These are phyloP conservation scores for Fratercula arctica DNA, from an alignment of 2,797 vertebrate species.

Conservation along the genomic window DNA sequence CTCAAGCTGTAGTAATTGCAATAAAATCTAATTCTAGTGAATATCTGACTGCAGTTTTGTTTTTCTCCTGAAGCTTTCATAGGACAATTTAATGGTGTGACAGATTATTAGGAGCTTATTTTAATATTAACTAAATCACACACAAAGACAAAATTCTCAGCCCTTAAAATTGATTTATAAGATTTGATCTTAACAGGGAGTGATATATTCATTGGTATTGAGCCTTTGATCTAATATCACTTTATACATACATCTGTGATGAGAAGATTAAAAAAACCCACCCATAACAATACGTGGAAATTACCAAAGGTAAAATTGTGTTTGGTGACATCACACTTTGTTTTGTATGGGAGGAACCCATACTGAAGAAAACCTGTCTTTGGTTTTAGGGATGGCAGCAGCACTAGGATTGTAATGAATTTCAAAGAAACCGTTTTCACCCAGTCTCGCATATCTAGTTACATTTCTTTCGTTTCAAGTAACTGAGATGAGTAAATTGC, in stretches of 20 bases:
- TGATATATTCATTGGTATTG: not conserved
- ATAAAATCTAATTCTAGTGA: not conserved
- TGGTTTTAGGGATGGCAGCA: not conserved
- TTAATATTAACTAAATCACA: slow-evolving; percentile 41
- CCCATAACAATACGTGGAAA: not conserved
- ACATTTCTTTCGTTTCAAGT: slow-evolving; percentile 10
- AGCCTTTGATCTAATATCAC: slow-evolving; percentile 21
- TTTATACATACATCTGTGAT: not conserved
- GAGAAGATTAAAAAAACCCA: not conserved
- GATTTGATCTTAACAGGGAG: not conserved
- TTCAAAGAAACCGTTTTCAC: slow-evolving; percentile 3
- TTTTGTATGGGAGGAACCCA: not conserved
- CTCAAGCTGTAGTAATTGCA: not conserved
- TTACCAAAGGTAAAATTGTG: slow-evolving; percentile 1
- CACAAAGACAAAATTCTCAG: not conserved
- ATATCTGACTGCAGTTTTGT: slow-evolving; percentile 1
- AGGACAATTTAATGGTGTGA: not conserved
- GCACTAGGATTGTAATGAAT: not conserved
- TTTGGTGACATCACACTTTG: not conserved
- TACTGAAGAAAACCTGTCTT: not conserved
- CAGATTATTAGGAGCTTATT: not conserved
- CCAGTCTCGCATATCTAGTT: not conserved
- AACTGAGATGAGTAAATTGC: slow-evolving; percentile 28
- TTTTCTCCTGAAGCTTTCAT: not conserved
- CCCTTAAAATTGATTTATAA: slow-evolving; percentile 4